These are phyloP conservation scores for Aspidoscelis tigris DNA, from an alignment of 2,113 vertebrate genomes.

Conservation along the genomic window DNA sequence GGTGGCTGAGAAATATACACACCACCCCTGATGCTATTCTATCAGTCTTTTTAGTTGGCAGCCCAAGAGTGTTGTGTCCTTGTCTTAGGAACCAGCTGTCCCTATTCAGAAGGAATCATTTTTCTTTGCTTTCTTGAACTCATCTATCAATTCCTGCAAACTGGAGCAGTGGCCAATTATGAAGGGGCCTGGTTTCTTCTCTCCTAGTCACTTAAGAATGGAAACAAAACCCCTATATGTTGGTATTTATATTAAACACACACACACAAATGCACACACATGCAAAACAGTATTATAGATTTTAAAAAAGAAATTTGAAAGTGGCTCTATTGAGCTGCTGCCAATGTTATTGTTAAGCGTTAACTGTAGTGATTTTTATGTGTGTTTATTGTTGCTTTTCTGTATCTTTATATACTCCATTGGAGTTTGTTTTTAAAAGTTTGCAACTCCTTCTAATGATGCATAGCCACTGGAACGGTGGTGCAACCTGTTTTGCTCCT, in stretches of 20 bases:
- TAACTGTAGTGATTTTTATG: background rate
- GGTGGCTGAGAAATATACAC: conserved; percentile 59
- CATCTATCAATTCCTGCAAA: conserved; percentile 62
- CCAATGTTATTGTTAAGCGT: background rate
- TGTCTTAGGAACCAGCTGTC: conserved; percentile 73
- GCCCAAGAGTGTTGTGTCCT: conserved; percentile 67
- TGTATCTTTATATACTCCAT: background rate
- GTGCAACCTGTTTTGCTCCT: background rate
- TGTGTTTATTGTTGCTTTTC: background rate
- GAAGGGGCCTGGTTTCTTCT: conserved; percentile 58
- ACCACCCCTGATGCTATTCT: conserved; percentile 64
- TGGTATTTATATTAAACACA: conserved; percentile 36
- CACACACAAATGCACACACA: background rate
- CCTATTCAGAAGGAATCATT: conserved; percentile 63
- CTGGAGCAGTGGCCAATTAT: conserved; percentile 61
- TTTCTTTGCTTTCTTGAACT: conserved; percentile 68
- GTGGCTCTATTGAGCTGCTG: background rate
- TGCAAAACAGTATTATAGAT: no score
- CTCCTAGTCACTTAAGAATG: conserved; percentile 51
- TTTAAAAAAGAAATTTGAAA: background rate
- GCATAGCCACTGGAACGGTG: background rate
- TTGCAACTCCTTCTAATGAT: background rate
- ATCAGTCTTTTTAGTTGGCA: conserved; percentile 67
- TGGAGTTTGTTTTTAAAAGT: background rate
- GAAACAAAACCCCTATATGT: conserved; percentile 4